Evolutionary conservation across 2,113 vertebrate species (phyloP), one percentile per base, ranked within the genome.

Genomic region (Loxodonta africana): DNA sequence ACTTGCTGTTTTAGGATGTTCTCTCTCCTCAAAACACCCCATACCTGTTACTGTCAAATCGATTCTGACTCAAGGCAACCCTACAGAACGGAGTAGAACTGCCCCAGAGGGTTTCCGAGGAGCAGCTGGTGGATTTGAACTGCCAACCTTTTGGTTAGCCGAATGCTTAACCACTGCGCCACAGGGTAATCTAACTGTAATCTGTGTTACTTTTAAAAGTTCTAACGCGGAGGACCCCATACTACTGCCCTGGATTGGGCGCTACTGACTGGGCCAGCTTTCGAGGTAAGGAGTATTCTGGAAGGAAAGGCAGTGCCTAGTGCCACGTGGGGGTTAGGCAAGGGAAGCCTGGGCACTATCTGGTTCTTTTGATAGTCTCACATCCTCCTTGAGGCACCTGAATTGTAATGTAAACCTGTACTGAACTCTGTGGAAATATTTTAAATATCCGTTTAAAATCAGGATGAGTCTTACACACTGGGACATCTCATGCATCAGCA

Each of bases 281-380:
- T 37, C 3, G 8, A 60, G 18, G 9, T 6, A 30, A 11, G 2
- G 9, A n/a, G 12, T 37, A 6, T 12, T 83, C 12, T 0, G 5
- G 11, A 7, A 78, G 88, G 88, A 62, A 71, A 94, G 26, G 20
- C 30, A 37, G 17, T 8, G 48, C 30, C 20, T 67, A 37, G 14
- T 0, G 69, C 20, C 51, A 69, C 1, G 4, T 26, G 26, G n/a
- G 44, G 12, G 30, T 4, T 0, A 30, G 41, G 48, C 37, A 25
- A 80, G 30, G 30, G 63, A 80, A 71, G 71, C 53, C 17, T 2
- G 28, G 41, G 30, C 12, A 33, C 53, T 21, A 6, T 28, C 21
- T 63, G 5, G n/a, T 63, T 8, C 76, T 71, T 57, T 37, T 15
- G 83, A 33, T 12, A 85, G 14, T 21, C 23, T 57, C 37, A 15